A percentile compares a stretch with the other conserved stretches of the same genome.
Evolutionary conservation across 2,797 vertebrate genomes (phyloP).

Genomic region (Ctenopoma kingsleyae): DNA sequence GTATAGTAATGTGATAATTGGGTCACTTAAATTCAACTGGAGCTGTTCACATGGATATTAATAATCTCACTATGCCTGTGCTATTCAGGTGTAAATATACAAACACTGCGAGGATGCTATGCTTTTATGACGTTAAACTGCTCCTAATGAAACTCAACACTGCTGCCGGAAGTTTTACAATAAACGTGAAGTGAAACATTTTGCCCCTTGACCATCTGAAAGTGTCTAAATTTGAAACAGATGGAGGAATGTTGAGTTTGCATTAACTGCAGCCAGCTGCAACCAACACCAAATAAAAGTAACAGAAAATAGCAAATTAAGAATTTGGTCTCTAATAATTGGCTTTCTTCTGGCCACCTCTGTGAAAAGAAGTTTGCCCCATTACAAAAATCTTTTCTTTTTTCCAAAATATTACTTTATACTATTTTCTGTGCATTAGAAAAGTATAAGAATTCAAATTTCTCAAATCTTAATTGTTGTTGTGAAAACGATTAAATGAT

Average conservation of each 20-base stretch:
- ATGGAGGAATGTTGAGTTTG: not conserved
- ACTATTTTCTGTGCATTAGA: too few relatives aligned
- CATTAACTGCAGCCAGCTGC: not conserved
- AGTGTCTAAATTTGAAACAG: conserved; percentile 3
- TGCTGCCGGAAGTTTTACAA: not conserved
- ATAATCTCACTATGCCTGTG: not conserved
- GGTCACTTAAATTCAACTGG: not conserved
- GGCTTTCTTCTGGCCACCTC: not conserved
- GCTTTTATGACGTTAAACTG: conserved; percentile 5
- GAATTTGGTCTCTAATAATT: not conserved
- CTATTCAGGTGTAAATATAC: not conserved
- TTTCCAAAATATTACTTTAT: too few relatives aligned
- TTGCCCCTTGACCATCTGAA: not conserved
- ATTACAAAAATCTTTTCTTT: too few relatives aligned
- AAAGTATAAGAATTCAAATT: too few relatives aligned
- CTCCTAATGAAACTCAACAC: conserved; percentile 7
- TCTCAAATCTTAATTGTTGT: too few relatives aligned
- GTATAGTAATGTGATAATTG: not conserved
- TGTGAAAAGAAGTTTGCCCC: too few relatives aligned
- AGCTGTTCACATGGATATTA: not conserved
- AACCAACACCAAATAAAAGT: not conserved
- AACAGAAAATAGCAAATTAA: not conserved
- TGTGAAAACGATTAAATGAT: not conserved
- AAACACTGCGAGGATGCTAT: not conserved
- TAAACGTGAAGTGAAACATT: not conserved